A percentile compares a stretch with the other conserved stretches of the same genome.
These are phyloP conservation scores for Vireo altiloquus DNA, from an alignment of 2,113 vertebrate genomes.

Conservation along the genomic window DNA sequence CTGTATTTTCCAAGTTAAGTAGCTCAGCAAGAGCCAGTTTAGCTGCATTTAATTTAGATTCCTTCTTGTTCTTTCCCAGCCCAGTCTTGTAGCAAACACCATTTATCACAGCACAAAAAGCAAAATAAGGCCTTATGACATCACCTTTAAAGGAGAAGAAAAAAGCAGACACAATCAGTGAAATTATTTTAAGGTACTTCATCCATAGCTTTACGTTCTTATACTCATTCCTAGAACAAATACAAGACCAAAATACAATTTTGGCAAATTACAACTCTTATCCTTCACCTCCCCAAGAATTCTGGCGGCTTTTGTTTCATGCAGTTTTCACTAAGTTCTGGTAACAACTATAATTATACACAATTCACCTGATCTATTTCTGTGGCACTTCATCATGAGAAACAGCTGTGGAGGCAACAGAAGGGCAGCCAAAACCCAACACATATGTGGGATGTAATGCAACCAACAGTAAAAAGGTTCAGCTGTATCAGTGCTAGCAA, in stretches of 20 bases:
- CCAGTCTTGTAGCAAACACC: conserved; percentile 86
- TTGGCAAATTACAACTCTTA: not conserved
- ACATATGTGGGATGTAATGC: rapidly evolving
- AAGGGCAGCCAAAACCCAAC: not conserved
- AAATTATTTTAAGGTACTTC: not conserved
- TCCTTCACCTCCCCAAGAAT: not conserved
- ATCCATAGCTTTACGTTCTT: not conserved
- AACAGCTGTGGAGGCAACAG: not conserved
- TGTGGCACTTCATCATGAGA: not conserved
- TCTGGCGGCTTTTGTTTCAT: rapidly evolving
- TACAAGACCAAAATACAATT: not conserved
- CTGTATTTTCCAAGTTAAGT: conserved; percentile 64
- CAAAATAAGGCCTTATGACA: conserved; percentile 81
- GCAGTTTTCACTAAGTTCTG: not conserved
- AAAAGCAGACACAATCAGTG: not conserved
- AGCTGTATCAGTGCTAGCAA: not conserved
- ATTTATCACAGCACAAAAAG: conserved; percentile 89
- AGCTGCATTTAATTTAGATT: conserved; percentile 83
- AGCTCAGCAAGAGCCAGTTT: conserved; percentile 85
- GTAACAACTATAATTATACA: not conserved
- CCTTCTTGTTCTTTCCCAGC: conserved; percentile 88
- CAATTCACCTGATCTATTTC: not conserved
- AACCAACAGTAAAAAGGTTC: not conserved
- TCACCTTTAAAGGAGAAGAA: conserved; percentile 68
- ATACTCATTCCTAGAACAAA: not conserved